Evolutionary conservation across 2,113 vertebrate genomes (phyloP).

Genomic region (Microtus oregoni): DNA sequence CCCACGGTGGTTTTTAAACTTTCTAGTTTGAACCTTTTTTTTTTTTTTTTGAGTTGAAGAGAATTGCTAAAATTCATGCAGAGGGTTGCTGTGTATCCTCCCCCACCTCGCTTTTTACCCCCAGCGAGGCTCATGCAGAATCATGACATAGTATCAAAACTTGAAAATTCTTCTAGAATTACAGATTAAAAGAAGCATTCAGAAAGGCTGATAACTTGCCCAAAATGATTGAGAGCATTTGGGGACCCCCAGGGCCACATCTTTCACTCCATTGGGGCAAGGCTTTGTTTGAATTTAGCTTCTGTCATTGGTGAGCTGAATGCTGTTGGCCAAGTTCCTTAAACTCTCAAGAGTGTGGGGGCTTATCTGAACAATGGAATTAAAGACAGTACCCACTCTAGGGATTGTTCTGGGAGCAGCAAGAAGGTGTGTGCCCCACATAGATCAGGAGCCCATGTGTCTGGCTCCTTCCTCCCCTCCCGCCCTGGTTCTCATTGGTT

Average conservation of each 20-base stretch:
- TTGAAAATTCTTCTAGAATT: background rate
- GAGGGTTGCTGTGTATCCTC: background rate
- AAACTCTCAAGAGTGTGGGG: background rate
- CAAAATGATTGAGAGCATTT: background rate
- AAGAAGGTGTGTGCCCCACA: background rate
- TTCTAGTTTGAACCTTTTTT: constrained; percentile 9
- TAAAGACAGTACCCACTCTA: background rate
- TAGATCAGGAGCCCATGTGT: background rate
- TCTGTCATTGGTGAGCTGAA: background rate
- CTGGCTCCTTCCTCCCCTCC: background rate
- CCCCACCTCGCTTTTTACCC: background rate
- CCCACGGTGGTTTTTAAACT: background rate
- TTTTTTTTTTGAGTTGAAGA: background rate
- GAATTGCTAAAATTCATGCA: background rate
- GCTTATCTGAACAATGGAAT: background rate
- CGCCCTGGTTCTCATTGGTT: background rate
- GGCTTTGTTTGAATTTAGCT: background rate
- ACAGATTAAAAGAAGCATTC: background rate
- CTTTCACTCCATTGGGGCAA: background rate
- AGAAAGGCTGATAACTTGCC: background rate
- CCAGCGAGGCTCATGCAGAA: background rate
- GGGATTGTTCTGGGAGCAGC: background rate
- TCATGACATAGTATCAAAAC: background rate
- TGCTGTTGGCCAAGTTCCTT: background rate
- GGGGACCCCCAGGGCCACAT: background rate